phyloP scores from a whole-genome alignment of 2,888 invertebrate species.

The Meta bourneti region DNA sequence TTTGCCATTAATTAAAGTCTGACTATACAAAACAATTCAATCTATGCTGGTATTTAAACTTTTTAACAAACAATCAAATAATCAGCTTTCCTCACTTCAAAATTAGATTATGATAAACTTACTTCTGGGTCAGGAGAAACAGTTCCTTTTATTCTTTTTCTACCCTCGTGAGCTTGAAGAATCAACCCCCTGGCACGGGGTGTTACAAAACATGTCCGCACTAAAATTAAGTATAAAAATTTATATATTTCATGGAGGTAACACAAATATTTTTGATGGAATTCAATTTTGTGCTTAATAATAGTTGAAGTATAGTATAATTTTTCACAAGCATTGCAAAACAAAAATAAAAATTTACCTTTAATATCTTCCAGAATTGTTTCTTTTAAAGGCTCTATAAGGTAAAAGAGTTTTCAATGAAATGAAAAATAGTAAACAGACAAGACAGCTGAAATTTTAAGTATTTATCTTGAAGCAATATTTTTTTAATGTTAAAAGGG shows the following conservation, averaged over 20 bases:
- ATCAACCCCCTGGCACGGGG: slow-evolving; percentile 85
- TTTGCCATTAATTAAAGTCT: too few species aligned
- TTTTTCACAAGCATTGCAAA: slow-evolving; percentile 81
- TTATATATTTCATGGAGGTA: too few species aligned
- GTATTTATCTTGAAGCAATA: background rate
- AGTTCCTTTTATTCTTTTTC: slow-evolving; percentile 69
- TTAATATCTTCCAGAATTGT: slow-evolving; percentile 88
- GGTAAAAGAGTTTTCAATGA: background rate
- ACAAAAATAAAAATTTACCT: slow-evolving; percentile 81
- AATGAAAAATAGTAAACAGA: background rate
- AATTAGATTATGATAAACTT: too few species aligned
- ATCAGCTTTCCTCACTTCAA: too few species aligned
- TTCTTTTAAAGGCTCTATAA: slow-evolving; percentile 79
- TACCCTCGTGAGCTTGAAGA: slow-evolving; percentile 81
- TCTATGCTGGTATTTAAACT: too few species aligned
- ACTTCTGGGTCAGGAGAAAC: slow-evolving; percentile 69
- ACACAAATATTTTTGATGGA: too few species aligned
- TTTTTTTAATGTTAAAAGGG: background rate
- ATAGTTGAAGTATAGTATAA: slow-evolving; percentile 79
- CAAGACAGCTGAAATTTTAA: background rate
- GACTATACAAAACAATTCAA: too few species aligned
- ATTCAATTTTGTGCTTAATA: background rate
- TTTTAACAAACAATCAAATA: too few species aligned
- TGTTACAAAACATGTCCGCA: slow-evolving; percentile 90
- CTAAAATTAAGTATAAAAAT: slow-evolving; percentile 36